Percentiles rank a stretch among this genome's conserved stretches.
phyloP scores from a whole-genome alignment of 2,797 vertebrate genomes.

The Cynodonichthys magdalenae region DNA sequence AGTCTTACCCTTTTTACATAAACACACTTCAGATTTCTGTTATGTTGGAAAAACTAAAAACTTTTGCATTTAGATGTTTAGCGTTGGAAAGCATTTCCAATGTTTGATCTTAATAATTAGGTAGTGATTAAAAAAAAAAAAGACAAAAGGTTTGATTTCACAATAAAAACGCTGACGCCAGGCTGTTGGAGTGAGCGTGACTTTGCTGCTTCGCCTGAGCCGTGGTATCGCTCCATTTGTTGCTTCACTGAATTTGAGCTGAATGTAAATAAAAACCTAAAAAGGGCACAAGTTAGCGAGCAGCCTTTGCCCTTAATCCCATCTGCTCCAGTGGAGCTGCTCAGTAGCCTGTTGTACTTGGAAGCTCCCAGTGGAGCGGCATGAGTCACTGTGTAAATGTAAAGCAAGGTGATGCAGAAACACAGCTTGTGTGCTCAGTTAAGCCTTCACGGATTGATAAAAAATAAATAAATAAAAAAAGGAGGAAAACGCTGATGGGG shows the following conservation, averaged over 20 bases:
- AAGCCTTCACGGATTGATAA: constrained; percentile 23
- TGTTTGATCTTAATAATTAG: background rate
- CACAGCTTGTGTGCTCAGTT: constrained; percentile 37
- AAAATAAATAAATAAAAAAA: constrained; percentile 9
- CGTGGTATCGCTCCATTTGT: constrained; percentile 29
- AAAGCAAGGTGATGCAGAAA: constrained; percentile 54
- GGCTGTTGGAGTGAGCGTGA: background rate
- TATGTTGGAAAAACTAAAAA: background rate
- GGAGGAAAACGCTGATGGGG: constrained; percentile 2
- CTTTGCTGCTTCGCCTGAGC: constrained; percentile 23
- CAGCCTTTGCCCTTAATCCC: constrained; percentile 62
- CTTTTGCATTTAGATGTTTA: background rate
- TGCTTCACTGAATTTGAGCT: constrained; percentile 27
- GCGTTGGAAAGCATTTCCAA: background rate
- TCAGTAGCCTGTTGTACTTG: constrained; percentile 37
- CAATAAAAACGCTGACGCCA: background rate
- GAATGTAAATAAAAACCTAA: constrained; percentile 43
- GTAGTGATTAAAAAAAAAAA: background rate
- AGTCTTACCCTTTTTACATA: background rate
- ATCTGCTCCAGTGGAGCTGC: constrained; percentile 60
- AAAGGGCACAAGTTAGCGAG: constrained; percentile 44
- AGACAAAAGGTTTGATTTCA: background rate
- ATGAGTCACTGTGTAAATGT: constrained; percentile 46
- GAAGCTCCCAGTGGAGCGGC: constrained; percentile 34
- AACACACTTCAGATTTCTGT: background rate